Base-by-base conservation (phyloP, 2,797 vertebrate species). In the Micrastur ruficollis region DNA sequence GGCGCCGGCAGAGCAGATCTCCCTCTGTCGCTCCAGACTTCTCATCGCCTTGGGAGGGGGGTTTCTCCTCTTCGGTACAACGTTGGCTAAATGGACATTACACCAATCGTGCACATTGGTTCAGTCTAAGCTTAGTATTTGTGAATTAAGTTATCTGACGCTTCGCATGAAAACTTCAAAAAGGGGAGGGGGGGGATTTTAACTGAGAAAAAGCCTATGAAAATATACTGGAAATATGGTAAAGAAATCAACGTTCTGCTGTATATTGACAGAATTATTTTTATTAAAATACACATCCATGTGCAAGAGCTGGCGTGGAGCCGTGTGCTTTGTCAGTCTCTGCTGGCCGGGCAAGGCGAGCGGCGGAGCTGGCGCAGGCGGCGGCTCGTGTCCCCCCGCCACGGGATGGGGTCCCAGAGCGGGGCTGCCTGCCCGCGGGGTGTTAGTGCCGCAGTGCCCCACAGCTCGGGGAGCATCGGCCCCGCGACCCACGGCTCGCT, bases 221-320 rank as follows among this genome's bases (percentile, higher is more conserved):
- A 97, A 97, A 98, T 99, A 98, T 99, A 99, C 98, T 99, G 98
- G 98, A 99, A 99, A 99, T 98, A 98, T 98, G 98, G 98, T 99
- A 98, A 99, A 99, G 98, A 97, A 93, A 92, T 68, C 1, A 4
- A 97, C 98, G 98, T 99, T 99, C 99, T 99, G 98, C 99, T 99
- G 99, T 99, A 99, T 99, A 99, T 99, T 99, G 99, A 99, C 99
- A 99, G 99, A 99, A 99, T 99, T 99, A 99, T 99, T 99, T 99
- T 99, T 99, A 99, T 99, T 99, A 99, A 99, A 99, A 99, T 99
- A 99, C 98, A 99, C 99, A 98, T 99, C 98, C 98, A 99, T 99
- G 98, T 98, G 98, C 98, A 98, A 98, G 98, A 83, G 81, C 65
- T 63, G 1, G 61, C 36, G 20, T 93, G 85, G 46, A 86, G 95